These are phyloP conservation scores for Actinostola sp. DNA, from an alignment of 92 coral and sea anemone species.

Conservation along the genomic window DNA sequence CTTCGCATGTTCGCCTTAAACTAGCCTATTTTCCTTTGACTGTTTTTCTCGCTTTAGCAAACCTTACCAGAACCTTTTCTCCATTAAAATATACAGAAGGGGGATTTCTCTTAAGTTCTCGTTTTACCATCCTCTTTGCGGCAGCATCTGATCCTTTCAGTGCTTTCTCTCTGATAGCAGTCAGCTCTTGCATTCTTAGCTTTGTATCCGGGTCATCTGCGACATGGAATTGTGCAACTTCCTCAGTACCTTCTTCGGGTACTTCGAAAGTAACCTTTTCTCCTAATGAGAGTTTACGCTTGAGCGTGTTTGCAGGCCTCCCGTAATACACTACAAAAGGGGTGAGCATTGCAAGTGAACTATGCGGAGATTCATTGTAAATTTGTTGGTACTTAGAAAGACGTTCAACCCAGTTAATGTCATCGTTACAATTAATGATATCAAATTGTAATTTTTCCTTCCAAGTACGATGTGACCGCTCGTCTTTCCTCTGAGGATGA, in stretches of 20 bases:
- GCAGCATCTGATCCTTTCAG: slow-evolving; percentile 16
- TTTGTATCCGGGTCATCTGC: neutral
- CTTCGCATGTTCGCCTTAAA: too few species aligned
- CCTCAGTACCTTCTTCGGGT: slow-evolving; percentile 19
- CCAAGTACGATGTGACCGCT: slow-evolving; percentile 41
- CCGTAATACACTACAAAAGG: slow-evolving; percentile 41
- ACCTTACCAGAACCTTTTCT: slow-evolving; percentile 28
- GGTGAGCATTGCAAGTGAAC: slow-evolving; percentile 32
- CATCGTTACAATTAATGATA: slow-evolving; percentile 19
- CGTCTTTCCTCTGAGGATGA: slow-evolving; percentile 39
- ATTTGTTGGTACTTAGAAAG: slow-evolving; percentile 26
- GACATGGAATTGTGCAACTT: neutral
- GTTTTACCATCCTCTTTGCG: slow-evolving; percentile 31
- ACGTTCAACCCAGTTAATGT: slow-evolving; percentile 33
- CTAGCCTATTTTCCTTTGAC: too few species aligned
- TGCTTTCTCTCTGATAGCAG: slow-evolving; percentile 40
- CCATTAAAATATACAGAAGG: slow-evolving; percentile 33
- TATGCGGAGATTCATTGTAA: slow-evolving; percentile 45
- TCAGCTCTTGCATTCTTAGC: neutral
- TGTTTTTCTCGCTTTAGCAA: slow-evolving; percentile 38
- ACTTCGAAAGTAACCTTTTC: slow-evolving; percentile 12
- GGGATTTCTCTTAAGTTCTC: slow-evolving; percentile 21
- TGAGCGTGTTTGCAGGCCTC: slow-evolving; percentile 18
- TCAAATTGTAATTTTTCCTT: slow-evolving; percentile 29
- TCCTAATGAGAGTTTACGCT: slow-evolving; percentile 17